Conservation (phyloP, 2,797 vertebrate genomes). For the Vultur gryphus region DNA sequence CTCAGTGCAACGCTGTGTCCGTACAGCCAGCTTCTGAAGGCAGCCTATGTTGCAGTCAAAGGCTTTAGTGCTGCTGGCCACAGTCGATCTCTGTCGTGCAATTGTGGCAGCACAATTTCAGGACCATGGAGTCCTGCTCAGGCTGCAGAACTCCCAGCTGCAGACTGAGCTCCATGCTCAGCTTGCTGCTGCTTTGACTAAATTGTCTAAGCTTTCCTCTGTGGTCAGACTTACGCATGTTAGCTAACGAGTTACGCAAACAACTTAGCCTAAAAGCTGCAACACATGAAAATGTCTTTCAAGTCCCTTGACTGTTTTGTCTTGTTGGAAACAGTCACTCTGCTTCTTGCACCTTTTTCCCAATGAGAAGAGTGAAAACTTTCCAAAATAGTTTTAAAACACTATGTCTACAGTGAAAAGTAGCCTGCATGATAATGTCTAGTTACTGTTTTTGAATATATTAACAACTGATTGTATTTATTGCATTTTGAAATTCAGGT, state of each 20-base stretch:
- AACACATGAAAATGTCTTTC: neutral
- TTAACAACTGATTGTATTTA: neutral
- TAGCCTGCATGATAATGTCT: neutral
- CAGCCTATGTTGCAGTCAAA: neutral
- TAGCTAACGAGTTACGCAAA: neutral
- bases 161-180: neutral
- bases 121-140: neutral
- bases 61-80: neutral
- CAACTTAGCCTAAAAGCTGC: neutral
- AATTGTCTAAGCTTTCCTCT: neutral
- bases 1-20: neutral
- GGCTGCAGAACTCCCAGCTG: neutral
- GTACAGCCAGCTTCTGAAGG: neutral
- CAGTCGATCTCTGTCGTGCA: neutral
- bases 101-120: neutral
- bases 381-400: neutral
- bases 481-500: neutral
- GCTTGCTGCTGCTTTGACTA: neutral
- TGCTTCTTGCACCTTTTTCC: neutral
- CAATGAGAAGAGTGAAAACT: neutral
- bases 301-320: neutral
- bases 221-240: fast-evolving
- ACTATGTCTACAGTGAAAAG: neutral
- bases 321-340: neutral
- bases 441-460: neutral